These are phyloP conservation scores for Margaritifera margaritifera DNA, from an alignment of 2,888 invertebrate genomes.

Conservation along the genomic window DNA sequence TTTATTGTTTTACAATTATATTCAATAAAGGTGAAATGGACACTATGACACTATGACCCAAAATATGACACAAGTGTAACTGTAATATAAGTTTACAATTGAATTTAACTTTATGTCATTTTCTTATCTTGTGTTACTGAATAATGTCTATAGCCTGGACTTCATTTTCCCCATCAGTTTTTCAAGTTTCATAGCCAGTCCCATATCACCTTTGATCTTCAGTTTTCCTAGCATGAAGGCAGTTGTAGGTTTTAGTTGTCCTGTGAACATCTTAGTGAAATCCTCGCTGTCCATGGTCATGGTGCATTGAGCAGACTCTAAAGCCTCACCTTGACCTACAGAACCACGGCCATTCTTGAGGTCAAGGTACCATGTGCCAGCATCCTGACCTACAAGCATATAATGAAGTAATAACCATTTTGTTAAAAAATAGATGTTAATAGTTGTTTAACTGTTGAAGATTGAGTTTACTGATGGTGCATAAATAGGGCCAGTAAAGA, in stretches of 20 bases:
- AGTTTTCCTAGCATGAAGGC: slow-evolving; percentile 98
- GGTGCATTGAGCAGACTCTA: slow-evolving; percentile 82
- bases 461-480: no score
- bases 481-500: no score
- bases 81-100: no score
- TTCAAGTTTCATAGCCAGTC: slow-evolving; percentile 95
- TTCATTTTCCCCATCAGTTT: slow-evolving; percentile 65
- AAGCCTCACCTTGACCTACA: slow-evolving; percentile 85
- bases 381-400: slow-evolving; percentile 77
- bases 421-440: no score
- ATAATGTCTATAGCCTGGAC: slow-evolving; percentile 21
- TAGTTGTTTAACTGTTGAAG: no score
- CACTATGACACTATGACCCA: no score
- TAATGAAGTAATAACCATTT: background rate
- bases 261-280: slow-evolving; percentile 77
- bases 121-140: no score
- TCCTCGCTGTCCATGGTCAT: slow-evolving; percentile 84
- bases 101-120: no score
- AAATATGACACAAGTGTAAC: no score
- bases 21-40: no score
- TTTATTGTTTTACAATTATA: no score
- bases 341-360: slow-evolving; percentile 88
- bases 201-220: slow-evolving; percentile 92
- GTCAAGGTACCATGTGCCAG: slow-evolving; percentile 88
- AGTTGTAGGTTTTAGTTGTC: slow-evolving; percentile 90